These are phyloP conservation scores for Bombus sibiricus DNA, from an alignment of 1,140 invertebrate genomes.

Conservation along the genomic window DNA sequence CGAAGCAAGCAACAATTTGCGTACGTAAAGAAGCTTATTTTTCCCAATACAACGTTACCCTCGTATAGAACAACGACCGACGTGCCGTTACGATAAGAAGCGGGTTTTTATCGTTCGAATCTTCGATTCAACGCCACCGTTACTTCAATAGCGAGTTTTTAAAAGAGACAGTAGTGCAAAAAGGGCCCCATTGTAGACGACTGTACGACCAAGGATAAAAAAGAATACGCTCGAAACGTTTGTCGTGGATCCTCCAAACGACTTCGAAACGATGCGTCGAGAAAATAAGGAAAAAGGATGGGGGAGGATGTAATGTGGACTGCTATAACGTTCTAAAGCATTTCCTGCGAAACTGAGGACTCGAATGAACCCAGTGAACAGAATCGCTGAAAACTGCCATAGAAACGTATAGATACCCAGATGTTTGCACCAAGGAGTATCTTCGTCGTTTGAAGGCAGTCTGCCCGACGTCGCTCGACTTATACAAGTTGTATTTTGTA, in stretches of 20 bases:
- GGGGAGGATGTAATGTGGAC: background rate
- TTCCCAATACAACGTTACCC: background rate
- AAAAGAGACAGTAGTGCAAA: constrained; percentile 3
- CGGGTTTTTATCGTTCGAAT: background rate
- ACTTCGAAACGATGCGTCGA: background rate
- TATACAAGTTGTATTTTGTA: constrained; percentile 54
- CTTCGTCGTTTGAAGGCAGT: constrained; percentile 69
- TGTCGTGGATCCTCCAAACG: constrained; percentile 13
- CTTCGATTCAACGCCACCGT: background rate
- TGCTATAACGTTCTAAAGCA: constrained; percentile 37
- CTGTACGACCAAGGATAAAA: constrained; percentile 1
- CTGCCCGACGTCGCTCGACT: constrained; percentile 72
- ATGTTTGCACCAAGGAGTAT: constrained; percentile 42
- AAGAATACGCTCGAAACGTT: background rate
- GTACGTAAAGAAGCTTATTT: constrained; percentile 48
- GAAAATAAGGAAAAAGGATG: background rate
- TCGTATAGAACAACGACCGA: background rate
- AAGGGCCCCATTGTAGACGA: background rate
- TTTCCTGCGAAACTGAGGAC: constrained; percentile 28
- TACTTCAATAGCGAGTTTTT: background rate
- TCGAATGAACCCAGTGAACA: background rate
- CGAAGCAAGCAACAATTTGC: constrained; percentile 57
- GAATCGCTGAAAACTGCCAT: constrained; percentile 35
- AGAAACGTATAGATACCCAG: constrained; percentile 32
- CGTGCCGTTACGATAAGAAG: no score